A percentile compares a stretch with the other conserved stretches of the same genome.
Conservation (phyloP, 2,797 vertebrate species). For the Falco novaeseelandiae region DNA sequence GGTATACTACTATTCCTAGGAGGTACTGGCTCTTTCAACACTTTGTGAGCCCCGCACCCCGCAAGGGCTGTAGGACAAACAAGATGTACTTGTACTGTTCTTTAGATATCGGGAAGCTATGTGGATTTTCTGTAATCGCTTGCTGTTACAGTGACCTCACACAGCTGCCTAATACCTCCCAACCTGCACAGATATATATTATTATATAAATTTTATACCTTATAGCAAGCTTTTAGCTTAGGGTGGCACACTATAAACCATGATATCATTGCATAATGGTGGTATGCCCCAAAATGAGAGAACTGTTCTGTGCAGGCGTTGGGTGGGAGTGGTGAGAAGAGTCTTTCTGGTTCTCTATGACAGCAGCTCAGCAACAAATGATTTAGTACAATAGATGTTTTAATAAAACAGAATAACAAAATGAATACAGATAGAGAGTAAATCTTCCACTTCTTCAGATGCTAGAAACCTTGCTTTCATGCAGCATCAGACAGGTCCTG, state of each 20-base stretch:
- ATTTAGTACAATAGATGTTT: neutral
- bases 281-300: neutral
- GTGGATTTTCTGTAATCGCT: neutral
- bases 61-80: neutral
- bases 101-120: neutral
- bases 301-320: neutral
- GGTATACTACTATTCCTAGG: neutral
- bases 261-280: neutral
- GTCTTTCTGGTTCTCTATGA: neutral
- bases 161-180: neutral
- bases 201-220: neutral
- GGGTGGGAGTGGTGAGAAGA: neutral
- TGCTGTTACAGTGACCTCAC: neutral
- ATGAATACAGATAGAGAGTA: neutral
- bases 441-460: neutral
- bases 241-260: neutral
- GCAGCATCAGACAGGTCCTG: neutral
- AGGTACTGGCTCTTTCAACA: neutral
- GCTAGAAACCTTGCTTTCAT: neutral
- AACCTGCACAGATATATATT: neutral
- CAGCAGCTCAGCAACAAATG: neutral
- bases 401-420: neutral
- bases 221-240: neutral
- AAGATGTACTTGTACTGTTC: neutral
- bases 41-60: rapidly evolving